These are phyloP conservation scores for Onchidella celtica DNA, from an alignment of 2,888 invertebrate genomes.

Conservation along the genomic window DNA sequence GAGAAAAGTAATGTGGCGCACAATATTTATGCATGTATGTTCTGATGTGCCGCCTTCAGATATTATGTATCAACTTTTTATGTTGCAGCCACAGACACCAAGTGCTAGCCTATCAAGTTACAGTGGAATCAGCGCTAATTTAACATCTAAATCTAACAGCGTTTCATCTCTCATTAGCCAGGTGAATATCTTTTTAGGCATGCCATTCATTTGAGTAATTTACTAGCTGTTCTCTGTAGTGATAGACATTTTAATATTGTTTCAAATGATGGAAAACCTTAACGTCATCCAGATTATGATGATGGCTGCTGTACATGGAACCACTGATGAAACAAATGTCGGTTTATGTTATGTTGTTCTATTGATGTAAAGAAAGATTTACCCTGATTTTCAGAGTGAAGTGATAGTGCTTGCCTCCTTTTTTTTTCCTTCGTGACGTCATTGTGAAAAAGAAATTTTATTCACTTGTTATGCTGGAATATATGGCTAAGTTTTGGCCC, in stretches of 20 bases:
- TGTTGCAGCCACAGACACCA: slow-evolving; percentile 28
- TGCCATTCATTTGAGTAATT: neutral
- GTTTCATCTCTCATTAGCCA: slow-evolving; percentile 44
- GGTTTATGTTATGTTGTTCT: neutral
- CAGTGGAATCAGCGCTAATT: slow-evolving; percentile 38
- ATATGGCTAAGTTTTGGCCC: too few species aligned
- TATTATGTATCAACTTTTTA: too few species aligned
- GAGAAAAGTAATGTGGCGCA: too few species aligned
- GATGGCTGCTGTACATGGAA: slow-evolving; percentile 47
- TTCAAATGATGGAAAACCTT: slow-evolving; percentile 31
- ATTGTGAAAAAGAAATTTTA: too few species aligned
- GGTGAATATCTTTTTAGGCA: slow-evolving; percentile 31
- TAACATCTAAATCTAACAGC: slow-evolving; percentile 27
- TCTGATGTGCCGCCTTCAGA: too few species aligned
- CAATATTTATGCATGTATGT: too few species aligned
- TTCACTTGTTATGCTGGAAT: too few species aligned
- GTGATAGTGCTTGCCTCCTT: too few species aligned
- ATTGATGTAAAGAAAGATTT: too few species aligned
- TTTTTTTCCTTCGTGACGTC: too few species aligned
- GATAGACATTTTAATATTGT: too few species aligned
- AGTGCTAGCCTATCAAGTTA: slow-evolving; percentile 41
- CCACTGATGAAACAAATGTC: slow-evolving; percentile 44
- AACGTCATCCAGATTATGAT: slow-evolving; percentile 4
- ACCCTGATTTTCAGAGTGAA: too few species aligned
- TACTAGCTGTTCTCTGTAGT: neutral